Percentiles rank a stretch among this genome's conserved stretches.
phyloP scores from a whole-genome alignment of 2,888 invertebrate genomes.

The Stegana nigrithorax region DNA sequence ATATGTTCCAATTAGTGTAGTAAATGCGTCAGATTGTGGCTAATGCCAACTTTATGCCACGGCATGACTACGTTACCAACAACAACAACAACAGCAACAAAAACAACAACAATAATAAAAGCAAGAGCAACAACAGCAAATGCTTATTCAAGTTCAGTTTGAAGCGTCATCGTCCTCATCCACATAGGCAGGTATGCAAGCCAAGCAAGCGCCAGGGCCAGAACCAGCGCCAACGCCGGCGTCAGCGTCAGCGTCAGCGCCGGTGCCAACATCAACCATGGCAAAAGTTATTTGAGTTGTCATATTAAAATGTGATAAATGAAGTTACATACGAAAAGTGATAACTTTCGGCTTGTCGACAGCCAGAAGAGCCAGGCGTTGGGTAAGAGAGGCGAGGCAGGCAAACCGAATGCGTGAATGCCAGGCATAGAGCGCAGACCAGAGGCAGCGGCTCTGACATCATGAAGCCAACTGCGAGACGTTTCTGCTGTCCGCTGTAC shows the following conservation, averaged over 20 bases:
- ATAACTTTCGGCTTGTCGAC: slow-evolving; percentile 55
- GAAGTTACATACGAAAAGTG: slow-evolving; percentile 63
- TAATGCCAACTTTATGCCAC: no score
- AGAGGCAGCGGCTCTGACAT: not conserved
- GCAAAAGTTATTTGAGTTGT: slow-evolving; percentile 61
- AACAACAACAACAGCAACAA: no score
- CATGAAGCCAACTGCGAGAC: no score
- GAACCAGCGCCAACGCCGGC: slow-evolving; percentile 7
- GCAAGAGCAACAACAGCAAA: no score
- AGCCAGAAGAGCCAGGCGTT: no score
- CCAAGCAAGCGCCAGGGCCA: not conserved
- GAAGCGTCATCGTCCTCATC: not conserved
- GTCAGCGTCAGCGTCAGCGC: not conserved
- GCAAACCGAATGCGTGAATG: not conserved
- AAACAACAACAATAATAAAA: no score
- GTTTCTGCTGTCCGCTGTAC: no score
- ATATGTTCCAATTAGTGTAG: slow-evolving; percentile 63
- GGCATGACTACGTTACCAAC: no score
- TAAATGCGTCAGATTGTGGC: slow-evolving; percentile 53
- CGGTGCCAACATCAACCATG: slow-evolving; percentile 24
- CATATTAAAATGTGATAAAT: slow-evolving; percentile 66
- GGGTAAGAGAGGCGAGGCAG: no score
- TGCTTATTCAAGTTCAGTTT: no score
- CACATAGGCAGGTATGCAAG: not conserved
- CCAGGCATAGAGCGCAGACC: not conserved